Evolutionary conservation across 2,888 invertebrate genomes (phyloP), one percentile per base, ranked within the genome.

Genomic region (Erannis defoliaria): DNA sequence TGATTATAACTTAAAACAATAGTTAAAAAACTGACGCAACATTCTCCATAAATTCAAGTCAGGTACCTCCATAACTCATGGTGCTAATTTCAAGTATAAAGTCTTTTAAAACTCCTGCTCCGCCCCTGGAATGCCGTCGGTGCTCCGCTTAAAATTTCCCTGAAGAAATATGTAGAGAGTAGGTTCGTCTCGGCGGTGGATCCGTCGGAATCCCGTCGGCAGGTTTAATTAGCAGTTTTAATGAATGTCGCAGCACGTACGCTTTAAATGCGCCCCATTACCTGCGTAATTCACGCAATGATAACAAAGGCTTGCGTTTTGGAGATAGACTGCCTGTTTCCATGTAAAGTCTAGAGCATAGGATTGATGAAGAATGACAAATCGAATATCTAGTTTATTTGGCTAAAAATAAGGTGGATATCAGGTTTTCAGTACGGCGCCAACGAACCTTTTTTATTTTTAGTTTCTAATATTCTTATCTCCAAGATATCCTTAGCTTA

Each of bases 201-300:
- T 84, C 81, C 83, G 81, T 81, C 72, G 84, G 83, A 85, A 85
- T 85, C 86, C 81, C 82, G 80, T 71, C 81, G 81, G 78, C 78
- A 77, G 84, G 85, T 89, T 87, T 90, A 90, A 90, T 90, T 90
- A 90, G 89, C 82, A 84, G 77, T 78, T 82, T 82, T 90, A 90
- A 90, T 90, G 86, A 90, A 90, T 90, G 89, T 89, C 84, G 81
- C 77, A 86, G 84, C 90, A 90, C 90, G 90, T 90, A 86, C 89
- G 85, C 81, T 82, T 82, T 86, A 84, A 89, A 88, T 82, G 87
- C 85, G 86, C 78, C 82, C 86, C 88, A 88, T 90, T 90, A 89
- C 89, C 88, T 87, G 82, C 82, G 85, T 88, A 84, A 87, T 89
- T 90, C 89, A 85, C 88, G 85, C 85, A 83, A 82, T 82, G 89